phyloP scores from a whole-genome alignment of 2,888 invertebrate genomes.

The Lasius fuliginosus region DNA sequence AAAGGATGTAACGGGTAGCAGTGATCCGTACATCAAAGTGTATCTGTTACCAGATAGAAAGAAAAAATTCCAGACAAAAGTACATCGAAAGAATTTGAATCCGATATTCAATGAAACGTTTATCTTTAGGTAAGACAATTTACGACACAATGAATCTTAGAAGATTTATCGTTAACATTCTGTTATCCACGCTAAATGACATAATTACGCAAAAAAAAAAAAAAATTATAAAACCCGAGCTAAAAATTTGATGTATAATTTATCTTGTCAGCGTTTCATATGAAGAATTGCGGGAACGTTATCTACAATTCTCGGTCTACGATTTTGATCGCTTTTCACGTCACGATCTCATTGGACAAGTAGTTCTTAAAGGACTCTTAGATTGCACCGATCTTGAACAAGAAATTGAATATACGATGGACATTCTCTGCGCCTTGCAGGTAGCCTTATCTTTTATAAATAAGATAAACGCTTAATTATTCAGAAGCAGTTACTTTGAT shows the following conservation, averaged over 20 bases:
- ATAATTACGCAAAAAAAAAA: neutral
- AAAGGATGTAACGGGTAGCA: conserved; percentile 94
- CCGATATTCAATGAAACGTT: conserved; percentile 95
- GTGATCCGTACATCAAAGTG: conserved; percentile 95
- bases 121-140: conserved; percentile 90
- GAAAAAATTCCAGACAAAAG: conserved; percentile 95
- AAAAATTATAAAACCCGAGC: neutral
- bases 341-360: conserved; percentile 95
- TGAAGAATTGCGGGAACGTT: conserved; percentile 91
- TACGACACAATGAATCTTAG: neutral
- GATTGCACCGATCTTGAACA: conserved; percentile 93
- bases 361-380: conserved; percentile 92
- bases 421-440: conserved; percentile 93
- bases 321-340: conserved; percentile 96
- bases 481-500: neutral
- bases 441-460: conserved; percentile 84
- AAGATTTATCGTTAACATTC: neutral
- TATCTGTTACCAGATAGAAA: conserved; percentile 94
- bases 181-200: neutral
- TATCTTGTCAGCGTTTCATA: conserved; percentile 89
- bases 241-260: conserved; percentile 11
- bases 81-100: conserved; percentile 93
- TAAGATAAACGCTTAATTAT: neutral
- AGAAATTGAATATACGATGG: conserved; percentile 95
- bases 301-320: conserved; percentile 95